Conservation (phyloP, 1,140 invertebrate genomes). For the Schlechtendalia chinensis region DNA sequence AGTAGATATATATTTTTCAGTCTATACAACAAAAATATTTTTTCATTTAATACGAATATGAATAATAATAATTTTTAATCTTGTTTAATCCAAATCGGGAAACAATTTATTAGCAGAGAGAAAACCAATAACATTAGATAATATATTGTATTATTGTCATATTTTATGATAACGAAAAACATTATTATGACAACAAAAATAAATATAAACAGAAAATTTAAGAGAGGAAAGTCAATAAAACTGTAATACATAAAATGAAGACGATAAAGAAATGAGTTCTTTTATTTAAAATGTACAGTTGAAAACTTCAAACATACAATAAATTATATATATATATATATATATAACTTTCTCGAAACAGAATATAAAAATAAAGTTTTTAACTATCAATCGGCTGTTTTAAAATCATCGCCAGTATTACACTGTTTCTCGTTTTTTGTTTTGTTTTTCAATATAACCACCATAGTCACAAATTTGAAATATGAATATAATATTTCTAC, state of each 20-base stretch:
- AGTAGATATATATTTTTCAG: too few species aligned
- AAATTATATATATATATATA: conserved; percentile 14
- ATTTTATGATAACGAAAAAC: background rate
- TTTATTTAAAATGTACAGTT: conserved; percentile 23
- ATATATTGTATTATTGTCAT: background rate
- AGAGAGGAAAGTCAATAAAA: conserved; percentile 4
- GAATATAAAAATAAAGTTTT: too few species aligned
- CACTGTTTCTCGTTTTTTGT: background rate
- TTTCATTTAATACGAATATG: too few species aligned
- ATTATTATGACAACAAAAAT: background rate
- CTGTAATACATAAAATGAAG: background rate
- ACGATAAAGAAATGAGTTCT: background rate
- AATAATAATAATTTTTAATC: background rate
- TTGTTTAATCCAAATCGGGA: background rate
- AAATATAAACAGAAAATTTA: background rate
- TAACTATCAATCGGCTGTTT: background rate
- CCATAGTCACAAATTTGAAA: background rate
- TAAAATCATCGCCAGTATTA: background rate
- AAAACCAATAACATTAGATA: background rate
- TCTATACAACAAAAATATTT: too few species aligned
- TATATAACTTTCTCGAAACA: too few species aligned
- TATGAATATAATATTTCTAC: background rate
- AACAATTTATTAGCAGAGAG: background rate
- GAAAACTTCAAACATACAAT: background rate
- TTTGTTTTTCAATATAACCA: background rate